Evolutionary conservation across 1,140 invertebrate genomes (phyloP).

Genomic region (Drosophila nigromelanica): DNA sequence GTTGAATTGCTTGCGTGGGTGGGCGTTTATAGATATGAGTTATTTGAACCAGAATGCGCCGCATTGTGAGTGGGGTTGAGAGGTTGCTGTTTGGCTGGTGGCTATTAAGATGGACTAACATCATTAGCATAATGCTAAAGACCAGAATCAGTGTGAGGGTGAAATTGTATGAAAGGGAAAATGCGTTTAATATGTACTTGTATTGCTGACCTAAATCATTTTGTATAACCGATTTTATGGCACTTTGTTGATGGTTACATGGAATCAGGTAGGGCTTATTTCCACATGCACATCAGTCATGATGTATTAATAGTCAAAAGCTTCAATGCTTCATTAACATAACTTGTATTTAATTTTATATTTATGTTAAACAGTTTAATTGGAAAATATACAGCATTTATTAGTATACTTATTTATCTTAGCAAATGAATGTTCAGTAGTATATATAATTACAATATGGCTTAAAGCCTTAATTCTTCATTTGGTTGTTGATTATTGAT

Average conservation of each 20-base stretch:
- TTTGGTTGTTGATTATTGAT: too few species aligned
- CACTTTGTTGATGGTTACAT: not conserved
- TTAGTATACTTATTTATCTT: not conserved
- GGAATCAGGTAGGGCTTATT: not conserved
- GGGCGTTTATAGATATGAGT: constrained; percentile 37
- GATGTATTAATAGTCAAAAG: not conserved
- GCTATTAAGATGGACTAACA: constrained; percentile 57
- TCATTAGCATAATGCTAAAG: constrained; percentile 45
- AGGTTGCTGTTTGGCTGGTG: constrained; percentile 12
- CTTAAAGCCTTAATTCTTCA: not conserved
- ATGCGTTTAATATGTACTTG: constrained; percentile 1
- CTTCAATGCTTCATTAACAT: not conserved
- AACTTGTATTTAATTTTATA: not conserved
- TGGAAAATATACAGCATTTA: not conserved
- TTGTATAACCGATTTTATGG: not conserved
- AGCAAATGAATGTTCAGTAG: not conserved
- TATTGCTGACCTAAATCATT: constrained; percentile 9
- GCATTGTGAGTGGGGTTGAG: constrained; percentile 11
- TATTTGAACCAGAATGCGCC: constrained; percentile 56
- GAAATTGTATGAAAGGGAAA: constrained; percentile 1
- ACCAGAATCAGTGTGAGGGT: constrained; percentile 15
- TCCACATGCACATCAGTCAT: not conserved
- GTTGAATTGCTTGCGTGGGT: constrained; percentile 8
- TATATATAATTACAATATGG: not conserved
- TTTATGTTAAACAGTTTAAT: constrained; percentile 1